Percentiles rank a stretch among this genome's conserved stretches.
Conservation (phyloP, 2,113 vertebrate species). For the Chloropsis cyanopogon region DNA sequence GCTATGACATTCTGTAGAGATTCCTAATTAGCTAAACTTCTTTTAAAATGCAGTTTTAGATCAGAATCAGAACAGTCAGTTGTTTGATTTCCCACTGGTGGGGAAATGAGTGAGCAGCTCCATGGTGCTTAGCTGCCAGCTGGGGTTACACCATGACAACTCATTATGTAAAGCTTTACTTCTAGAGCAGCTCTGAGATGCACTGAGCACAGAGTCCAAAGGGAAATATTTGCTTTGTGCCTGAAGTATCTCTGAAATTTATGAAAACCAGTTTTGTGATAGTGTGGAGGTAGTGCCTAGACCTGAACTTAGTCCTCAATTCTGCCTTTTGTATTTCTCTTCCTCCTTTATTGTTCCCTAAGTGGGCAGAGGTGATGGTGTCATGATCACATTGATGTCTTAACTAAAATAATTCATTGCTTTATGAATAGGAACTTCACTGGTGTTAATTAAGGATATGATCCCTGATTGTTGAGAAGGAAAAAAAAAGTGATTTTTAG, state of each 20-base stretch:
- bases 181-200: not conserved
- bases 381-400: not conserved
- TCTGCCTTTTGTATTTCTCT: not conserved
- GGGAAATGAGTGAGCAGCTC: not conserved
- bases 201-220: not conserved
- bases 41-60: not conserved
- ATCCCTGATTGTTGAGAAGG: not conserved
- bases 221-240: not conserved
- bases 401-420: not conserved
- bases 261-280: not conserved
- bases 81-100: not conserved
- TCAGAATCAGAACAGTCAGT: not conserved
- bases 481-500: not conserved
- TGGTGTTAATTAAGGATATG: not conserved
- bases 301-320: not conserved
- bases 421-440: not conserved
- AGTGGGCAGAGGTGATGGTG: not conserved
- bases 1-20: not conserved
- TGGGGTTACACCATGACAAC: not conserved
- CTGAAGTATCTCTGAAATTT: not conserved
- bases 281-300: not conserved
- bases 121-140: not conserved
- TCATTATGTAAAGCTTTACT: not conserved
- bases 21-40: not conserved
- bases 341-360: not conserved